Evolutionary conservation across 53 echinoderm and acorn worm species (phyloP).

Genomic region (Astropecten irregularis): DNA sequence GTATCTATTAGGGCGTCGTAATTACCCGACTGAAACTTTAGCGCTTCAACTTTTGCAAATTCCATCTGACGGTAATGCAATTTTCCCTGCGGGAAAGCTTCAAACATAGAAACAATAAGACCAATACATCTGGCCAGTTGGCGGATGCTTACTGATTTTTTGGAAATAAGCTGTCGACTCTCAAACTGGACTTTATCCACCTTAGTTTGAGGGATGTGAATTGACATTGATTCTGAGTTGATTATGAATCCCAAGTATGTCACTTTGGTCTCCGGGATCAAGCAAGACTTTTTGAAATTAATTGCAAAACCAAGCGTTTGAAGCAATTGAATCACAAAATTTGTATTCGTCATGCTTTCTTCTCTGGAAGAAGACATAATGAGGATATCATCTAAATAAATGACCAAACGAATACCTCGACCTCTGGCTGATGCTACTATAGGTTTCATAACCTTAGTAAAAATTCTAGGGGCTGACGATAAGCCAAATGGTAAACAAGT

Average conservation of each 20-base stretch:
- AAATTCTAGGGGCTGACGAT: background rate
- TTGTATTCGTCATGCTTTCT: too few species aligned
- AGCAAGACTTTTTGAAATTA: background rate
- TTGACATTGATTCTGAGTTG: background rate
- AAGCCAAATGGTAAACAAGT: too few species aligned
- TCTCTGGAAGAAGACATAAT: too few species aligned
- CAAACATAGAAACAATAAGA: too few species aligned
- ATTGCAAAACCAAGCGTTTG: background rate
- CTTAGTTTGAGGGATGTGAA: too few species aligned
- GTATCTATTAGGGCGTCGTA: background rate
- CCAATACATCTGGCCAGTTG: conserved; percentile 40
- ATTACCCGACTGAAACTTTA: background rate
- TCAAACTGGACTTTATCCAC: background rate
- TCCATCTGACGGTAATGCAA: background rate
- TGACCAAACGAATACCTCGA: background rate
- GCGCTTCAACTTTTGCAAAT: background rate
- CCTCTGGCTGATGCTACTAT: background rate
- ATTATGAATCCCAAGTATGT: conserved; percentile 1
- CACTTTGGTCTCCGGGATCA: background rate
- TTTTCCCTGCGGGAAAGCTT: conserved; percentile 23
- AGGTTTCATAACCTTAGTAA: conserved; percentile 3
- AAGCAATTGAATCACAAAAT: too few species aligned
- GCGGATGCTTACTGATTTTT: background rate
- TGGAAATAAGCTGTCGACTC: background rate
- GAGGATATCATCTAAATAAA: too few species aligned